Evolutionary conservation across 2,113 vertebrate genomes (phyloP).

Genomic region (Oncorhynchus gorbuscha): DNA sequence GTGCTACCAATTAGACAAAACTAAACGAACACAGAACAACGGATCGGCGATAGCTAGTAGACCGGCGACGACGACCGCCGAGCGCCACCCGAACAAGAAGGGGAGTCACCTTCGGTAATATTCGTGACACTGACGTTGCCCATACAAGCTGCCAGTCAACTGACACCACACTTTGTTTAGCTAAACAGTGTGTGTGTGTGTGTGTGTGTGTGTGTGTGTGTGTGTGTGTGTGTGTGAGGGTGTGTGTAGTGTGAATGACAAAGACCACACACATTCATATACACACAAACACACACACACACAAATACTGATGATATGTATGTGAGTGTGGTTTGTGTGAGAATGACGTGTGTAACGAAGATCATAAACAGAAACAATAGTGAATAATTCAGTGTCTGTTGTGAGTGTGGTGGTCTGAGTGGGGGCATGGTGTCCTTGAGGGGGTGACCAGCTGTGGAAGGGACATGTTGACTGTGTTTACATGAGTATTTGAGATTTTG

Average conservation of each 20-base stretch:
- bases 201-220: background rate
- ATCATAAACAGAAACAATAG: background rate
- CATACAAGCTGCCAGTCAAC: constrained; percentile 56
- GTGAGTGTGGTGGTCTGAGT: background rate
- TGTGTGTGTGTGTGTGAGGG: constrained; percentile 5
- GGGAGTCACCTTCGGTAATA: too few species aligned
- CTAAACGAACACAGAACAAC: too few species aligned
- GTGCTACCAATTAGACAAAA: too few species aligned
- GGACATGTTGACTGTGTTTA: too few species aligned
- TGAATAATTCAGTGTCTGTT: background rate
- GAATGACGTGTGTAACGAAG: background rate
- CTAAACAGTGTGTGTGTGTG: constrained; percentile 7
- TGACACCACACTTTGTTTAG: constrained; percentile 29
- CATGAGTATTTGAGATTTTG: too few species aligned
- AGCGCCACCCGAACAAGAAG: too few species aligned
- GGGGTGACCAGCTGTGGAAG: background rate
- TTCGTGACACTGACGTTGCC: too few species aligned
- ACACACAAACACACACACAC: background rate
- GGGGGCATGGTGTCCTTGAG: too few species aligned
- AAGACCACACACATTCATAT: background rate
- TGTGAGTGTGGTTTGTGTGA: background rate
- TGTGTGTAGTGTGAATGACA: background rate
- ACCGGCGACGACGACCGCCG: too few species aligned
- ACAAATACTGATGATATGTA: background rate
- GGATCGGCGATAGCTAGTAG: too few species aligned